A percentile compares a stretch with the other conserved stretches of the same genome.
Evolutionary conservation across 2,888 invertebrate genomes (phyloP).

Genomic region (Agrotis segetum): DNA sequence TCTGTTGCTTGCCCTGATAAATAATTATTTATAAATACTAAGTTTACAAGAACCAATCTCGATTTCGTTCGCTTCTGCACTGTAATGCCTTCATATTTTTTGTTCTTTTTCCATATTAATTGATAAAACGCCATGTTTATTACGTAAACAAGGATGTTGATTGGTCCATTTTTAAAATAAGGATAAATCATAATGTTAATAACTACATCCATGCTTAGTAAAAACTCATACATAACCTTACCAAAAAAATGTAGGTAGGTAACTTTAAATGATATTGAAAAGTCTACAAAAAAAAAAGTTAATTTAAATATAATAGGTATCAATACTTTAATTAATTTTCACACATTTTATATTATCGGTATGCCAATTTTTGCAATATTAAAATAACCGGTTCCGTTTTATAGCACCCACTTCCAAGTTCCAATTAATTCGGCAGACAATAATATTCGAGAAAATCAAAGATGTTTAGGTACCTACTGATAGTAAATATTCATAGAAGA

Average conservation of each 20-base stretch:
- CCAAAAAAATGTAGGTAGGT: neutral
- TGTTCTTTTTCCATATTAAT: neutral
- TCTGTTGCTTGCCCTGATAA: neutral
- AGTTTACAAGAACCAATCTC: neutral
- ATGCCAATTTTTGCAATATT: neutral
- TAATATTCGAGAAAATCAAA: neutral
- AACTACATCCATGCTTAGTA: too few relatives aligned
- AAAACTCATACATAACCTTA: too few relatives aligned
- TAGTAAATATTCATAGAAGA: neutral
- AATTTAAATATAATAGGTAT: neutral
- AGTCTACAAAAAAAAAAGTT: neutral
- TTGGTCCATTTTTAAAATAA: neutral
- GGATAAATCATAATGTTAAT: too few relatives aligned
- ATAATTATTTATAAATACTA: neutral
- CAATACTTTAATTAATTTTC: constrained; percentile 8
- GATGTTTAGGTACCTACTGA: too few relatives aligned
- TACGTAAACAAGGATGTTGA: neutral
- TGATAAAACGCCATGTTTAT: neutral
- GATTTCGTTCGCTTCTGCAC: constrained; percentile 5
- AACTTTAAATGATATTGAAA: neutral
- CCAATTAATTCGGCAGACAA: constrained; percentile 5
- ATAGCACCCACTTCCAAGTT: neutral
- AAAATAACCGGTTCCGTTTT: constrained; percentile 30
- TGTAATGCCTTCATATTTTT: neutral
- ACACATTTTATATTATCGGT: neutral